A percentile compares a stretch with the other conserved stretches of the same genome.
These are phyloP conservation scores for Apeira syringaria DNA, from an alignment of 2,888 invertebrate species.

Conservation along the genomic window DNA sequence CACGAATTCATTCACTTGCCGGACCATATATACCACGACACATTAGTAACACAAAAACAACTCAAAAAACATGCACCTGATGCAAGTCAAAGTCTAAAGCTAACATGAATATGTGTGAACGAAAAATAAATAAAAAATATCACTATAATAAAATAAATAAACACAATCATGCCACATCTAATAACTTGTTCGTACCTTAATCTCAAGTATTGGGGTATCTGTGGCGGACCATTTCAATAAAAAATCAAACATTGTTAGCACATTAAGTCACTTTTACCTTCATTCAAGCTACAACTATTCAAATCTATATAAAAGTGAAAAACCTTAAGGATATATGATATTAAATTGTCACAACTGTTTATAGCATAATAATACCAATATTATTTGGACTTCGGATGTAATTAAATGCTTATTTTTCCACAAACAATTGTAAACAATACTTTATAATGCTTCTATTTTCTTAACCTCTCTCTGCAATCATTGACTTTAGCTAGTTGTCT, in stretches of 20 bases:
- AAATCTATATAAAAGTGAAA: conserved; percentile 51
- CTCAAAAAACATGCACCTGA: conserved; percentile 14
- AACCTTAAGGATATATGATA: conserved; percentile 17
- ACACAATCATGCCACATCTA: conserved; percentile 60
- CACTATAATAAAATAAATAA: conserved; percentile 23
- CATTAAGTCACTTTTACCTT: conserved; percentile 57
- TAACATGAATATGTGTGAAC: conserved; percentile 72
- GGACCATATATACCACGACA: conserved; percentile 16
- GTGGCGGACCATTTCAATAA: conserved; percentile 31
- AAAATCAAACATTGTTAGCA: conserved; percentile 63
- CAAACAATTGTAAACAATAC: conserved; percentile 21
- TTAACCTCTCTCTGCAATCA: too few relatives aligned
- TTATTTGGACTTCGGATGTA: too few relatives aligned
- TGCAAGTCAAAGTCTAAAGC: conserved; percentile 32
- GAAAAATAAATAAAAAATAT: conserved; percentile 30
- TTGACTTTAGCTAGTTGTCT: too few relatives aligned
- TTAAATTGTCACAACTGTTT: conserved; percentile 1
- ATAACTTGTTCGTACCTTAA: conserved; percentile 49
- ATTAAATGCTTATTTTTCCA: conserved; percentile 7
- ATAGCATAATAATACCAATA: not conserved
- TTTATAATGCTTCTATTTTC: too few relatives aligned
- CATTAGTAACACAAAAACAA: conserved; percentile 3
- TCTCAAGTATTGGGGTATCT: conserved; percentile 25
- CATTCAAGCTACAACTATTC: conserved; percentile 59
- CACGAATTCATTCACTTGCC: too few relatives aligned